A percentile compares a stretch with the other conserved stretches of the same genome.
Conservation (phyloP, 1,140 invertebrate species). For the Polypedilum vanderplanki region DNA sequence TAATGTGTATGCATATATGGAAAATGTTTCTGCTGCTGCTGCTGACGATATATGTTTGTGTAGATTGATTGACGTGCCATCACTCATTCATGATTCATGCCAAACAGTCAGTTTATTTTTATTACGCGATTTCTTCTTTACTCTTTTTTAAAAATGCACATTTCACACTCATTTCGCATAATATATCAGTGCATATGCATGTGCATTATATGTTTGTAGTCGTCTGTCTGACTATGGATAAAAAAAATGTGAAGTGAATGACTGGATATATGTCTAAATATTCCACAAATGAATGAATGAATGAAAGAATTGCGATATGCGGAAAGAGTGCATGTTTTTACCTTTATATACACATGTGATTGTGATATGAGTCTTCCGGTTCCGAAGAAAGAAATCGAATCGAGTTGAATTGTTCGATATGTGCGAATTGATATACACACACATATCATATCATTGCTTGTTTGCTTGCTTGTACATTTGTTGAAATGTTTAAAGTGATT, state of each 20-base stretch:
- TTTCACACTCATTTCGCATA: too few species aligned
- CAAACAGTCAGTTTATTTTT: not conserved
- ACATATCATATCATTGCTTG: too few species aligned
- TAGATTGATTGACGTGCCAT: constrained; percentile 26
- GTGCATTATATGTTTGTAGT: not conserved
- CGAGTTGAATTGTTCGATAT: too few species aligned
- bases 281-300: constrained; percentile 4
- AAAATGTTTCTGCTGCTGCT: too few species aligned
- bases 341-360: not conserved
- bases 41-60: not conserved
- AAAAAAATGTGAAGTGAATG: not conserved
- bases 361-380: constrained; percentile 19
- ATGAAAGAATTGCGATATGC: not conserved
- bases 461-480: too few species aligned
- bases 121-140: not conserved
- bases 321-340: not conserved
- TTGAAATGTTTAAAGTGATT: not conserved
- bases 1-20: too few species aligned
- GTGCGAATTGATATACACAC: not conserved
- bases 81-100: constrained; percentile 24
- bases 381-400: not conserved
- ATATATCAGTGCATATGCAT: not conserved
- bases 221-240: too few species aligned
- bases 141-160: too few species aligned
- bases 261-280: constrained; percentile 14